phyloP scores from a whole-genome alignment of 2,113 vertebrate species.

The Epinephelus lanceolatus region DNA sequence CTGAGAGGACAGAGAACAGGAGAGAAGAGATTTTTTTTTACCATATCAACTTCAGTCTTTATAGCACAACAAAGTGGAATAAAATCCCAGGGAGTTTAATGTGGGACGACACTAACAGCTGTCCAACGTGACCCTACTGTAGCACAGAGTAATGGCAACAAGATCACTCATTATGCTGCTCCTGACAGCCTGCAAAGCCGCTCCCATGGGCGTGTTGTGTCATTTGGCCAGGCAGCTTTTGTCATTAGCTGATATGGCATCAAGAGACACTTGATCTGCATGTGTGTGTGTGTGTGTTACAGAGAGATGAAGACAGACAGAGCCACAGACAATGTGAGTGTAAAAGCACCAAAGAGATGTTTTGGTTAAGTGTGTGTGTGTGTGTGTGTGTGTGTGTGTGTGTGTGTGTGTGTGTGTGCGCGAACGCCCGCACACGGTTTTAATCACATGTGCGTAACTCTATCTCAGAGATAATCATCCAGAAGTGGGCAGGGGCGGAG shows the following conservation, averaged over 20 bases:
- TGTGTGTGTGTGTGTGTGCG: conserved; percentile 11
- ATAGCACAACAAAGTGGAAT: neutral
- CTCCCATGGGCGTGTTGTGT: conserved; percentile 35
- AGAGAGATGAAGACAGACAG: conserved; percentile 16
- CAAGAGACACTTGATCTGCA: conserved; percentile 63
- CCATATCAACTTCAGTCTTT: neutral
- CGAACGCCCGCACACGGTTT: neutral
- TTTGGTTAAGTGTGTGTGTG: conserved; percentile 36
- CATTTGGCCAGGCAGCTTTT: conserved; percentile 39
- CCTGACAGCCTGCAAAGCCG: conserved; percentile 38
- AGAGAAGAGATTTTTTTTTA: neutral
- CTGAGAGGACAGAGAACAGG: conserved; percentile 71
- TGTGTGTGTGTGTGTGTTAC: conserved; percentile 10
- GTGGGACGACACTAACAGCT: conserved; percentile 38
- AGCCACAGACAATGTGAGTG: neutral
- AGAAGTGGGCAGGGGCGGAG: conserved; percentile 27
- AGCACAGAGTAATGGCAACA: conserved; percentile 23
- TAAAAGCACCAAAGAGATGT: neutral
- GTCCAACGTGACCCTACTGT: conserved; percentile 3
- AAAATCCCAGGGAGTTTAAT: neutral
- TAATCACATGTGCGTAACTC: conserved; percentile 60
- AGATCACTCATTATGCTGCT: conserved; percentile 35
- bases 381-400: neutral
- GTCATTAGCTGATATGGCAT: conserved; percentile 54
- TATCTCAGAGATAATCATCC: conserved; percentile 61